These are phyloP conservation scores for Apotomis betuletana DNA, from an alignment of 2,888 invertebrate genomes.

Conservation along the genomic window DNA sequence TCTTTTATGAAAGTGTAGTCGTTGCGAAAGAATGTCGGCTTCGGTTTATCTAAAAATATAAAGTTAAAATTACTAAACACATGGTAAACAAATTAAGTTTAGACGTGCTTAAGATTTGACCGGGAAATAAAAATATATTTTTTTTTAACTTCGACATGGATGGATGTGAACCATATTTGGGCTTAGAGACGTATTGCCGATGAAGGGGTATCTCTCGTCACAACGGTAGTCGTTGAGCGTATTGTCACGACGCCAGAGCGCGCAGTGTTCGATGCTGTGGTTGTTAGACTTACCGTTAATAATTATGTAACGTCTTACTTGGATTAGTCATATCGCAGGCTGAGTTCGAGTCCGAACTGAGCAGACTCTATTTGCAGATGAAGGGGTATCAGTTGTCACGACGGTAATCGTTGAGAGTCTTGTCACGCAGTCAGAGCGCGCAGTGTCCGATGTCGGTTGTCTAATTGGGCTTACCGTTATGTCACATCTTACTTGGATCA, in stretches of 20 bases:
- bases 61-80: not conserved
- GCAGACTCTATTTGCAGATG: slow-evolving; percentile 66
- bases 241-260: slow-evolving; percentile 53
- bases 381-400: slow-evolving; percentile 59
- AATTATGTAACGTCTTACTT: too few species aligned
- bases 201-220: slow-evolving; percentile 55
- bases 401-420: slow-evolving; percentile 57
- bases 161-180: too few species aligned
- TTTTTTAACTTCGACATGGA: too few species aligned
- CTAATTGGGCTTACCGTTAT: slow-evolving; percentile 63
- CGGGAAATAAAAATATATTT: too few species aligned
- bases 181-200: slow-evolving; percentile 56
- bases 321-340: slow-evolving; percentile 43
- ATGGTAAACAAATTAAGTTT: too few species aligned
- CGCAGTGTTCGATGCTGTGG: slow-evolving; percentile 59
- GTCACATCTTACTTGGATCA: slow-evolving; percentile 1
- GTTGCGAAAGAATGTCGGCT: slow-evolving; percentile 42
- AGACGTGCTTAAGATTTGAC: too few species aligned
- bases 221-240: slow-evolving; percentile 61
- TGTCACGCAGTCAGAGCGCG: slow-evolving; percentile 53
- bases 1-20: slow-evolving; percentile 46
- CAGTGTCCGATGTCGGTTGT: slow-evolving; percentile 58
- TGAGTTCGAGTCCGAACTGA: slow-evolving; percentile 43
- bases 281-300: slow-evolving; percentile 62
- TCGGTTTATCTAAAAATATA: slow-evolving; percentile 54